Evolutionary conservation across 2,888 invertebrate species (phyloP).

Genomic region (Taphrorychus bicolor): DNA sequence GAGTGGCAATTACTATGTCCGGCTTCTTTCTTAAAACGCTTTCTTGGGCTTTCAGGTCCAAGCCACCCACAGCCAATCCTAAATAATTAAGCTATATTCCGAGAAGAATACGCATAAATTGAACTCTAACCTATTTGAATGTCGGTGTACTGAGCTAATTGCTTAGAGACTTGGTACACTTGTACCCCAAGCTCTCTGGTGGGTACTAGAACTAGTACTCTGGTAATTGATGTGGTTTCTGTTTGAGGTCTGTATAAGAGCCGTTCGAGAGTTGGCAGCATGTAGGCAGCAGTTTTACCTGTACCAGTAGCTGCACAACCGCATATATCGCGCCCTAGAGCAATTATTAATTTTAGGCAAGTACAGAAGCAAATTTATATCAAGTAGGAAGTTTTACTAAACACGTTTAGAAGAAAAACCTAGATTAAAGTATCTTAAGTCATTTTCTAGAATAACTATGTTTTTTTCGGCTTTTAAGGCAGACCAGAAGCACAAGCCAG

Average conservation of each 20-base stretch:
- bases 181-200: slow-evolving; percentile 98
- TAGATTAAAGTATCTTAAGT: no score
- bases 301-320: slow-evolving; percentile 99
- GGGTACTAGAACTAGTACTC: slow-evolving; percentile 94
- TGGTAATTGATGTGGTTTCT: slow-evolving; percentile 68
- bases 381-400: no score
- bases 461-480: no score
- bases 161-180: slow-evolving; percentile 93
- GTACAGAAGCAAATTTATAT: no score
- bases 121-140: slow-evolving; percentile 66
- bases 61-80: slow-evolving; percentile 85
- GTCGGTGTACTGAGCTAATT: slow-evolving; percentile 85
- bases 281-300: slow-evolving; percentile 98
- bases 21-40: slow-evolving; percentile 86
- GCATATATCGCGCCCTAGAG: slow-evolving; percentile 88
- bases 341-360: background rate
- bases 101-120: background rate
- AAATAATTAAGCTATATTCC: slow-evolving; percentile 5
- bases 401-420: no score
- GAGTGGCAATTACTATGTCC: slow-evolving; percentile 97
- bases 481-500: no score
- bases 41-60: slow-evolving; percentile 82
- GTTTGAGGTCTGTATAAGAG: slow-evolving; percentile 87
- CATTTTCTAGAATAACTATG: no score
- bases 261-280: slow-evolving; percentile 95